Evolutionary conservation across 2,888 invertebrate species (phyloP).

Genomic region (Euzophera pinguis): DNA sequence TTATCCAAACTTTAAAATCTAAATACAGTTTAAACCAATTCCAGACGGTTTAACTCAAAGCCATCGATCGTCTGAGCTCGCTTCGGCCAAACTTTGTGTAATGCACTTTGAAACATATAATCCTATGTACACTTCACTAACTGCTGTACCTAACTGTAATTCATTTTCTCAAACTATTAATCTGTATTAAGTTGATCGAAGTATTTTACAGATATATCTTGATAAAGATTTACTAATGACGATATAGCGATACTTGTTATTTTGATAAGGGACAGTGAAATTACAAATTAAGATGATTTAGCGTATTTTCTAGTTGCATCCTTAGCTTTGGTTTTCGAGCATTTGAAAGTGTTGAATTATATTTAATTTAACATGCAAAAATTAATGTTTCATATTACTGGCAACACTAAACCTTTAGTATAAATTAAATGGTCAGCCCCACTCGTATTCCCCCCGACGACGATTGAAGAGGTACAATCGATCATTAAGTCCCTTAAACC

Average conservation of each 20-base stretch:
- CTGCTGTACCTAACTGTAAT: constrained; percentile 33
- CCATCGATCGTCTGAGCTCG: constrained; percentile 39
- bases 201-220: constrained; percentile 12
- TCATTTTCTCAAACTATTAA: constrained; percentile 33
- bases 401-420: no score
- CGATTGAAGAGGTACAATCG: no score
- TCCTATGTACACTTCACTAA: constrained; percentile 39
- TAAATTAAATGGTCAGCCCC: no score
- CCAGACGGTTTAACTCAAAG: constrained; percentile 32
- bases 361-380: no score
- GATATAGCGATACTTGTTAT: not conserved
- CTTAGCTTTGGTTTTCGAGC: no score
- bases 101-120: constrained; percentile 54
- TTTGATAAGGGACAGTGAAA: no score
- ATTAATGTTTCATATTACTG: no score
- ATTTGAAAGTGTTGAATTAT: no score
- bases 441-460: no score
- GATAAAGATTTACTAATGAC: not conserved
- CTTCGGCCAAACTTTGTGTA: constrained; percentile 52
- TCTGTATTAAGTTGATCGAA: constrained; percentile 10
- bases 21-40: constrained; percentile 28
- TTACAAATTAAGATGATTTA: no score
- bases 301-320: no score
- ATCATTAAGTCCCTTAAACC: no score
- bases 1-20: not conserved